A percentile compares a stretch with the other conserved stretches of the same genome.
Conservation (phyloP, 2,888 invertebrate species). For the Sphaeridia pumilis region DNA sequence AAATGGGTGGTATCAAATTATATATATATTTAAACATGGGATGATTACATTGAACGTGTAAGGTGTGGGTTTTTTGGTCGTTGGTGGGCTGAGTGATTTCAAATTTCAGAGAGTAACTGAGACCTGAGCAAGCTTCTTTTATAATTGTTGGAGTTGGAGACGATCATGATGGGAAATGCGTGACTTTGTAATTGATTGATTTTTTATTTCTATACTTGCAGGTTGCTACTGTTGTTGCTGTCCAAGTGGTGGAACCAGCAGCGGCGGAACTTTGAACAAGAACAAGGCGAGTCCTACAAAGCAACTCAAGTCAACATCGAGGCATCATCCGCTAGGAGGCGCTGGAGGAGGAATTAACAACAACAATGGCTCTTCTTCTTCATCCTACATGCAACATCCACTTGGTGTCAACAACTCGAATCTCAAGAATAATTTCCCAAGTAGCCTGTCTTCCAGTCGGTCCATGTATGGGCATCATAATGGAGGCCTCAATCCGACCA, state of each 20-base stretch:
- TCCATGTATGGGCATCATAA: conserved; percentile 13
- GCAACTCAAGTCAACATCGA: conserved; percentile 9
- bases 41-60: no score
- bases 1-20: no score
- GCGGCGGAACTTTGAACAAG: no score
- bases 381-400: conserved; percentile 7
- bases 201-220: conserved; percentile 16
- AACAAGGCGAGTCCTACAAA: conserved; percentile 4
- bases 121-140: no score
- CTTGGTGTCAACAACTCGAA: conserved; percentile 14
- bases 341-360: conserved; percentile 8
- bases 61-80: no score
- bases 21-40: no score
- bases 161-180: background rate
- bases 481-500: conserved; percentile 10
- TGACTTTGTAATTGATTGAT: conserved; percentile 2
- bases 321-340: no score
- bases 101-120: background rate
- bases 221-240: conserved; percentile 35
- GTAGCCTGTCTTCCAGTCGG: conserved; percentile 14
- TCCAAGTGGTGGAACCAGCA: conserved; percentile 17
- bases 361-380: conserved; percentile 9
- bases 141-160: background rate
- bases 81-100: no score
- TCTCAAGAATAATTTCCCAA: conserved; percentile 1